Evolutionary conservation across 2,888 invertebrate genomes (phyloP).

Genomic region (Mythimna albipuncta): DNA sequence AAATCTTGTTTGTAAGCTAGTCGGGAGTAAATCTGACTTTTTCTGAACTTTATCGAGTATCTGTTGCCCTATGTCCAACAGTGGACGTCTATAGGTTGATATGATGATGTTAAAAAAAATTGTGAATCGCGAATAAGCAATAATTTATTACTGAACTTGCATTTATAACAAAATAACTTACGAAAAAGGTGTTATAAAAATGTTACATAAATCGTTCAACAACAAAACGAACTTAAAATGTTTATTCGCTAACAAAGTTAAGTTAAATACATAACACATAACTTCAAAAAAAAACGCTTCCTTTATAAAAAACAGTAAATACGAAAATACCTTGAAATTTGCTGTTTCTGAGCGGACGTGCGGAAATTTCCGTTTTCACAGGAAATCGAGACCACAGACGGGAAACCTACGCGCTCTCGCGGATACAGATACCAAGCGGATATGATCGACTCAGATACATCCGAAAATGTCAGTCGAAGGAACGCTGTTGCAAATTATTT

Average conservation of each 20-base stretch:
- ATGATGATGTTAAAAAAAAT: too few relatives aligned
- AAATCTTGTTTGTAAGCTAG: background rate
- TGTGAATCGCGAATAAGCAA: background rate
- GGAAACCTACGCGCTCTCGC: conserved; percentile 67
- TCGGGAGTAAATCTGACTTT: background rate
- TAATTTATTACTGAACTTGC: too few relatives aligned
- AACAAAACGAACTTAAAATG: too few relatives aligned
- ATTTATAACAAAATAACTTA: too few relatives aligned
- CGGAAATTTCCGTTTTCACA: conserved; percentile 78
- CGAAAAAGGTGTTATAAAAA: background rate
- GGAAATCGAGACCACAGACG: conserved; percentile 77
- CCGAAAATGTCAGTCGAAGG: conserved; percentile 30
- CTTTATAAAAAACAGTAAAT: conserved; percentile 44
- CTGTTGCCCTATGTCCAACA: too few relatives aligned
- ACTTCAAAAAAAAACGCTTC: conserved; percentile 14
- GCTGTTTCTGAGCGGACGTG: conserved; percentile 70
- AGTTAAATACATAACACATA: background rate
- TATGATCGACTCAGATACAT: conserved; percentile 45
- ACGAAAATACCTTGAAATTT: conserved; percentile 63
- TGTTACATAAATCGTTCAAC: background rate
- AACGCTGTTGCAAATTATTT: conserved; percentile 26
- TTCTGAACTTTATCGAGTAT: background rate
- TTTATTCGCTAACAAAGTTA: background rate
- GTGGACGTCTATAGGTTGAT: too few relatives aligned
- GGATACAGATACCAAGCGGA: conserved; percentile 58